These are phyloP conservation scores for Deroplatys truncata DNA, from an alignment of 2,888 invertebrate species.

Conservation along the genomic window DNA sequence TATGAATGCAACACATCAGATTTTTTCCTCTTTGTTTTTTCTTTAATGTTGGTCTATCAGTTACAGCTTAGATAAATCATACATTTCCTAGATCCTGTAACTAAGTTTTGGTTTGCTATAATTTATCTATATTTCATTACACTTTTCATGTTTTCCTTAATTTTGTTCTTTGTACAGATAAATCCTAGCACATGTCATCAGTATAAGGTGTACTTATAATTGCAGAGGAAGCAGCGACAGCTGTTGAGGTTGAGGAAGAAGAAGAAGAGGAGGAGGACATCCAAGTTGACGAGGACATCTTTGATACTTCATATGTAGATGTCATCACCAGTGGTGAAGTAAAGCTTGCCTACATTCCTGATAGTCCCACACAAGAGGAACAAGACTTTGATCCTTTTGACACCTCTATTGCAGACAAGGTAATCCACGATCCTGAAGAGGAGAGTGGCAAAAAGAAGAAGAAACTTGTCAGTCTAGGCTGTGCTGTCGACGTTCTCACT, in stretches of 20 bases:
- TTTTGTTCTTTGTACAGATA: no score
- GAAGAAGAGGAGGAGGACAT: conserved; percentile 62
- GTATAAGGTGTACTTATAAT: not conserved
- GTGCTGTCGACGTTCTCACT: conserved; percentile 82
- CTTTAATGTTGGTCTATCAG: no score
- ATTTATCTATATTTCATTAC: no score
- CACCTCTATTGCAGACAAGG: conserved; percentile 79
- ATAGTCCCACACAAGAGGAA: conserved; percentile 65
- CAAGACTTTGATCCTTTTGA: conserved; percentile 74
- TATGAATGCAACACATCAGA: no score
- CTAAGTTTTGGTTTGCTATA: no score
- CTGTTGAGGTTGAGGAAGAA: conserved; percentile 29
- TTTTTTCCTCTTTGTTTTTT: no score
- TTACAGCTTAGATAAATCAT: no score
- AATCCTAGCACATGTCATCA: no score
- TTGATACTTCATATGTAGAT: conserved; percentile 84
- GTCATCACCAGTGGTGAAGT: conserved; percentile 81
- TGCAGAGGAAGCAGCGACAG: not conserved
- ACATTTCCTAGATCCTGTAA: no score
- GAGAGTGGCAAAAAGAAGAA: conserved; percentile 64
- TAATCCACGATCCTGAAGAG: conserved; percentile 72
- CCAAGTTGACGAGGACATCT: conserved; percentile 76
- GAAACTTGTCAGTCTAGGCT: conserved; percentile 67
- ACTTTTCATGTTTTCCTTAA: no score
- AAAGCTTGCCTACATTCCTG: conserved; percentile 80